phyloP scores from a whole-genome alignment of 2,888 invertebrate species.

The Polia nebulosa region DNA sequence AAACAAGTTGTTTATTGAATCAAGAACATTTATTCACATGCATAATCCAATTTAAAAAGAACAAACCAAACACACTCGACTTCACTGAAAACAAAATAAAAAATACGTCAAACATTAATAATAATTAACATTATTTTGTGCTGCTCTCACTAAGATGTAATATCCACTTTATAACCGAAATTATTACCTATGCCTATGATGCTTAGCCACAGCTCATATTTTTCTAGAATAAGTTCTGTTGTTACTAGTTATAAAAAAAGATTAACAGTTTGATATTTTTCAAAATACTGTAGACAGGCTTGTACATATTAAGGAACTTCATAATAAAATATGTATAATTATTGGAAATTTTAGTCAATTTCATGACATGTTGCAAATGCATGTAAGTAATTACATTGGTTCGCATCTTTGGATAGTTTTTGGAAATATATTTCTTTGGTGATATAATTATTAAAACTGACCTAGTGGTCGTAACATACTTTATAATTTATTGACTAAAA shows the following conservation, averaged over 20 bases:
- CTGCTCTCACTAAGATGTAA: conserved; percentile 69
- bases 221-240: conserved; percentile 6
- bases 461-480: conserved; percentile 28
- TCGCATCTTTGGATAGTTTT: conserved; percentile 45
- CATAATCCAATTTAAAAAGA: conserved; percentile 84
- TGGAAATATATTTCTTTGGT: conserved; percentile 57
- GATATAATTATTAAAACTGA: conserved; percentile 36
- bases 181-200: conserved; percentile 15
- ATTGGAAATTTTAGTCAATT: conserved; percentile 28
- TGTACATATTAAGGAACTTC: conserved; percentile 51
- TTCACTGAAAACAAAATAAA: conserved; percentile 82
- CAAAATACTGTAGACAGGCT: conserved; percentile 55
- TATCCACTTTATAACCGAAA: conserved; percentile 36
- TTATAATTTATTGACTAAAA: conserved; percentile 50
- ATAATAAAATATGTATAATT: conserved; percentile 40
- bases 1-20: conserved; percentile 77
- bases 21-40: conserved; percentile 90
- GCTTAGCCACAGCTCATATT: conserved; percentile 10
- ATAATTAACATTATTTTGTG: conserved; percentile 76
- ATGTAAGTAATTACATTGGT: conserved; percentile 21
- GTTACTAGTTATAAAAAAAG: conserved; percentile 27
- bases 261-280: conserved; percentile 39
- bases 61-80: conserved; percentile 89
- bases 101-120: conserved; percentile 79
- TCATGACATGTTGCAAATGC: conserved; percentile 41